Evolutionary conservation across 1,140 invertebrate genomes (phyloP).

Genomic region (Trichoplusia ni): DNA sequence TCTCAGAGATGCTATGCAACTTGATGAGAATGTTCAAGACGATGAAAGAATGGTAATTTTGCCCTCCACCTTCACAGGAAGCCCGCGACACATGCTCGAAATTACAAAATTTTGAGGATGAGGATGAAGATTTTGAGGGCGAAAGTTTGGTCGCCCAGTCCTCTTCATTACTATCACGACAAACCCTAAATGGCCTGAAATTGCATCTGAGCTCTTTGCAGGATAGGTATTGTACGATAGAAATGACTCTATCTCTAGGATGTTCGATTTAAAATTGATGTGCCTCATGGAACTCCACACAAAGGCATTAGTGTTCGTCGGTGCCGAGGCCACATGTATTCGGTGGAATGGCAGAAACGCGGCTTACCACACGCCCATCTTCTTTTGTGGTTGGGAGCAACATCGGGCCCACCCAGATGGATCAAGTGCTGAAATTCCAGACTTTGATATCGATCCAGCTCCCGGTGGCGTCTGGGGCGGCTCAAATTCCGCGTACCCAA

Average conservation of each 20-base stretch:
- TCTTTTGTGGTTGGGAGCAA: constrained; percentile 13
- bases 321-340: constrained; percentile 3
- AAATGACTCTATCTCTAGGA: constrained; percentile 5
- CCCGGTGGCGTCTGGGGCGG: no score
- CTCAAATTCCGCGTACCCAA: no score
- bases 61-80: constrained; percentile 30
- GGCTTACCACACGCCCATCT: constrained; percentile 18
- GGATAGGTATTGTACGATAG: constrained; percentile 12
- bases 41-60: constrained; percentile 29
- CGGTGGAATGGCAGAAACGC: constrained; percentile 26
- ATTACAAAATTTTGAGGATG: constrained; percentile 23
- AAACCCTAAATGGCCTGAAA: constrained; percentile 31
- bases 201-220: constrained; percentile 22
- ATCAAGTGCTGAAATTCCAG: constrained; percentile 1
- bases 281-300: constrained; percentile 10
- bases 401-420: constrained; percentile 4
- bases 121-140: constrained; percentile 11
- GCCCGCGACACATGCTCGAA: constrained; percentile 34
- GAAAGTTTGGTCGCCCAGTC: constrained; percentile 27
- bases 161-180: constrained; percentile 20
- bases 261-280: constrained; percentile 15
- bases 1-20: constrained; percentile 26
- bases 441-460: no score
- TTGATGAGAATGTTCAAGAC: constrained; percentile 23
- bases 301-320: constrained; percentile 10